These are phyloP conservation scores for Geophilus truncorum DNA, from an alignment of 2,888 invertebrate genomes.

Conservation along the genomic window DNA sequence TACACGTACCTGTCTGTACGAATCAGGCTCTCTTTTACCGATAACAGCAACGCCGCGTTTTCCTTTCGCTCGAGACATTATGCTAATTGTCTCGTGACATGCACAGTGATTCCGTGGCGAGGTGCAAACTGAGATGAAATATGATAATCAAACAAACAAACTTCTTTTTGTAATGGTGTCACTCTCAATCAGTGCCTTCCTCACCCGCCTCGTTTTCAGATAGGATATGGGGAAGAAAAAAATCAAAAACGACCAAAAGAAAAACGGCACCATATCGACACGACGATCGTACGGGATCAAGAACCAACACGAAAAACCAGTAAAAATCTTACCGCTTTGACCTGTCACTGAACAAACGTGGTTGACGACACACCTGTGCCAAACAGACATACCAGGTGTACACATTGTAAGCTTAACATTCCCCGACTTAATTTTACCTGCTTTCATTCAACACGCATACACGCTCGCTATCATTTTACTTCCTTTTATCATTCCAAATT, in stretches of 20 bases:
- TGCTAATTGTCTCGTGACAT: conserved; percentile 20
- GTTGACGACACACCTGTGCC: background rate
- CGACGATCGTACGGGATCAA: background rate
- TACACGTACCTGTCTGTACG: conserved; percentile 11
- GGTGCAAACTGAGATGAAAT: conserved; percentile 7
- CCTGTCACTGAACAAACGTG: background rate
- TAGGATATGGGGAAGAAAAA: background rate
- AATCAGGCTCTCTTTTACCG: background rate
- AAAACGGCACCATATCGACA: background rate
- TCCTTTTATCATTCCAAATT: background rate
- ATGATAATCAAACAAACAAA: conserved; percentile 20
- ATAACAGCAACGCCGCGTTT: background rate
- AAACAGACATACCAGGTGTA: background rate
- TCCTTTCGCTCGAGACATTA: background rate
- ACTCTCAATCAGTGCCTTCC: background rate
- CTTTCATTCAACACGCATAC: background rate
- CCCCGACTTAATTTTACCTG: background rate
- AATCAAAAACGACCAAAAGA: background rate
- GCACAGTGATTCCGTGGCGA: conserved; percentile 20
- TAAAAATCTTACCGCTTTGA: background rate
- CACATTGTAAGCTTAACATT: background rate
- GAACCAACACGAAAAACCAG: background rate
- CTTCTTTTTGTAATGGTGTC: conserved; percentile 15
- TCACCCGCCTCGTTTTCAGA: background rate
- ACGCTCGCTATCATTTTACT: background rate